phyloP scores from a whole-genome alignment of 2,797 vertebrate genomes.

The Agapornis canus region DNA sequence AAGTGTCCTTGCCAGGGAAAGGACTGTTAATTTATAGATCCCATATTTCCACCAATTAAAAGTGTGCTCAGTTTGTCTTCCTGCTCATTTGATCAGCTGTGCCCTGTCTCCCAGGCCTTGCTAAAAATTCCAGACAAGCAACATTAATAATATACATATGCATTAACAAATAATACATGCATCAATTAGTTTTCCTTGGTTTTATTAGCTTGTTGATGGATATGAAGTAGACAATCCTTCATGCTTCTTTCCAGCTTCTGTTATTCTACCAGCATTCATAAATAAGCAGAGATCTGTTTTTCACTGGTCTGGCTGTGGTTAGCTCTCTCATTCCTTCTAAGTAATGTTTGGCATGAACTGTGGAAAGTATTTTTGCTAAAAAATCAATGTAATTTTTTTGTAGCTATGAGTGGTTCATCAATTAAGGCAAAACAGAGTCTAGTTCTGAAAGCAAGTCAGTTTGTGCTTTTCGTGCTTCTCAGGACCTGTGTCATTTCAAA shows the following conservation, averaged over 20 bases:
- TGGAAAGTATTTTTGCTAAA: neutral
- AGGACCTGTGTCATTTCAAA: accelerated
- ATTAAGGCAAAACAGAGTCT: neutral
- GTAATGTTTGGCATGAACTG: neutral
- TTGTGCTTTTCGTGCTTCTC: neutral
- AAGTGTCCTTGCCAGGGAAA: neutral
- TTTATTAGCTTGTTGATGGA: neutral
- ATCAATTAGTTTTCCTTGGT: neutral
- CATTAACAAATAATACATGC: neutral
- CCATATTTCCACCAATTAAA: neutral
- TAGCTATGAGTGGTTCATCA: neutral
- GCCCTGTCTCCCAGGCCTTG: neutral
- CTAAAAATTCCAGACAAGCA: neutral
- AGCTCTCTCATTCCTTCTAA: neutral
- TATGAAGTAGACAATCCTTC: neutral
- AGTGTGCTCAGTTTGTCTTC: neutral
- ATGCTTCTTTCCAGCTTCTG: neutral
- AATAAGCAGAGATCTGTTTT: neutral
- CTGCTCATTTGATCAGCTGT: neutral
- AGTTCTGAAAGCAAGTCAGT: neutral
- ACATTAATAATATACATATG: neutral
- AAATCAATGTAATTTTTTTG: neutral
- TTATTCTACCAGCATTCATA: neutral
- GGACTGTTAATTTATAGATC: neutral
- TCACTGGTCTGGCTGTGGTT: neutral